phyloP scores from a whole-genome alignment of 2,113 vertebrate genomes.

The Rhinichthys klamathensis region DNA sequence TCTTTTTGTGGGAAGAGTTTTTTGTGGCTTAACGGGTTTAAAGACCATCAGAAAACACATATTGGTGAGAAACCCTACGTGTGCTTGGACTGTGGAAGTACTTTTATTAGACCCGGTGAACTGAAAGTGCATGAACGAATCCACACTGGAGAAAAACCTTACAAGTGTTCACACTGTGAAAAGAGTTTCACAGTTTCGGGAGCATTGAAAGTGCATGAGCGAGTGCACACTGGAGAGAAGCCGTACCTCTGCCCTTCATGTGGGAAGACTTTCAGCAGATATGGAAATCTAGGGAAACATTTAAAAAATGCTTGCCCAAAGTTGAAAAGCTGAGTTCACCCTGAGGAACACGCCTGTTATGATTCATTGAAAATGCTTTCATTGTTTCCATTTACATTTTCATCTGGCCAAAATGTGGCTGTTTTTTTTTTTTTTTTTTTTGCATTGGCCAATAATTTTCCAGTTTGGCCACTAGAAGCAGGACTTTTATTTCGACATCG shows the following conservation, averaged over 20 bases:
- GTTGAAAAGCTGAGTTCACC: neutral
- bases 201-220: neutral
- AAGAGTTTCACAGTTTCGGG: constrained; percentile 22
- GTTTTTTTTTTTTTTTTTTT: no score
- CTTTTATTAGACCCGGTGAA: neutral
- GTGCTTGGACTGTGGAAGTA: constrained; percentile 8
- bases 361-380: no score
- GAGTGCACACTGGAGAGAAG: constrained; percentile 21
- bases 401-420: no score
- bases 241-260: constrained; percentile 4
- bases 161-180: constrained; percentile 32
- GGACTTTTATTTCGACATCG: no score
- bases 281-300: constrained; percentile 19
- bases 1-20: constrained; percentile 9
- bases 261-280: constrained; percentile 22
- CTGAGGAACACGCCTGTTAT: neutral
- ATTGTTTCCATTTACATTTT: no score
- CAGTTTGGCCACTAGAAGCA: no score
- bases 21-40: neutral
- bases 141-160: constrained; percentile 9
- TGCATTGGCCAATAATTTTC: no score
- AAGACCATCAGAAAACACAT: constrained; percentile 9
- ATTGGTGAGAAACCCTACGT: constrained; percentile 30
- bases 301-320: constrained; percentile 27
- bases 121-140: constrained; percentile 16